phyloP scores from a whole-genome alignment of 2,113 vertebrate genomes.

The Cebidichthys violaceus region DNA sequence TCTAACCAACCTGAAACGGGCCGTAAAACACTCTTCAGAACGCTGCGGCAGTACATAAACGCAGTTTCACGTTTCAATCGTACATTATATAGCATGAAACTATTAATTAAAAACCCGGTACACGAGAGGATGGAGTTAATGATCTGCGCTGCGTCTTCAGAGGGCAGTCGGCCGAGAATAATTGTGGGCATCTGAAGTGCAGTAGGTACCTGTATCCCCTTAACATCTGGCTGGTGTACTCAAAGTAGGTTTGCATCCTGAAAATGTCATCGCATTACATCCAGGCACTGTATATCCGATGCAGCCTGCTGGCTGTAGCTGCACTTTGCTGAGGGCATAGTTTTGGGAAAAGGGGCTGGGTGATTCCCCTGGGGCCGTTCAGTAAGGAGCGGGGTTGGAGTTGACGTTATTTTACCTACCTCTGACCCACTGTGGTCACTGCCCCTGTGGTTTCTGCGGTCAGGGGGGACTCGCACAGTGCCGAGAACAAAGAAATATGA shows the following conservation, averaged over 20 bases:
- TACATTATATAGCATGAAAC: slow-evolving; percentile 56
- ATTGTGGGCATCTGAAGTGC: slow-evolving; percentile 61
- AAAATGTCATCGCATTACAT: slow-evolving; percentile 61
- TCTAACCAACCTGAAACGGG: slow-evolving; percentile 56
- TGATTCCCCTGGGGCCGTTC: slow-evolving; percentile 18
- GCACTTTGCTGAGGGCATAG: slow-evolving; percentile 43
- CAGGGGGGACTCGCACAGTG: slow-evolving; percentile 53
- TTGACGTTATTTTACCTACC: slow-evolving; percentile 41
- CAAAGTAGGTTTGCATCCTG: slow-evolving; percentile 49
- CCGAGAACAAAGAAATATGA: slow-evolving; percentile 72
- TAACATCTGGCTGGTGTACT: slow-evolving; percentile 66
- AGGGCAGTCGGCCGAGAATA: slow-evolving; percentile 67
- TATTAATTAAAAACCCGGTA: slow-evolving; percentile 64
- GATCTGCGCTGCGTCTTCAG: slow-evolving; percentile 67
- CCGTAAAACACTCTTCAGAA: slow-evolving; percentile 47
- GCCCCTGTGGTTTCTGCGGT: slow-evolving; percentile 63
- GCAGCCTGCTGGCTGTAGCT: slow-evolving; percentile 15
- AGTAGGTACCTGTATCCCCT: slow-evolving; percentile 64
- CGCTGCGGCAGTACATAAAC: slow-evolving; percentile 40
- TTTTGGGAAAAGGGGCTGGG: slow-evolving; percentile 45
- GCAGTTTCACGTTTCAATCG: slow-evolving; percentile 31
- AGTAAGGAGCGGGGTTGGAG: slow-evolving; percentile 14
- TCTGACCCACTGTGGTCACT: slow-evolving; percentile 63
- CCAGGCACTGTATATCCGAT: slow-evolving; percentile 40
- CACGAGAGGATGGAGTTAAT: slow-evolving; percentile 65